Base-by-base conservation (phyloP, 2,888 invertebrate species). In the Sphinx pinastri region DNA sequence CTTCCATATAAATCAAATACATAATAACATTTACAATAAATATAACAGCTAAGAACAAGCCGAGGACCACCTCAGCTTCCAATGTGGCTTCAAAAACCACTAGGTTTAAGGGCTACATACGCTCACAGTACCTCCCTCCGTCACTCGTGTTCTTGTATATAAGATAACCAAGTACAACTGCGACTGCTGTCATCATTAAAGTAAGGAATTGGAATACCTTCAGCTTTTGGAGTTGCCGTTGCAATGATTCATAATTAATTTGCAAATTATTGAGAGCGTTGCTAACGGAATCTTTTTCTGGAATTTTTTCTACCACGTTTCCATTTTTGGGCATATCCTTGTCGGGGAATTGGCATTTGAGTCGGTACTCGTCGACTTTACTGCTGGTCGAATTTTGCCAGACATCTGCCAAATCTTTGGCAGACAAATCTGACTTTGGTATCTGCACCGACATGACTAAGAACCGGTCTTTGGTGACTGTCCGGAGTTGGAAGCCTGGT, bases 381-480 rank as follows among this genome's bases (percentile, higher is more conserved):
- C 94, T 95, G 10, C 94, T 92, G 0, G 94, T 93, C 0, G 94
- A 94, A 12, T 93, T 92, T 74, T 97, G 97, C 97, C 98, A 97
- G 70, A 98, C 88, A 12, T 97, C 97, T 0, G 95, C 84, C 10
- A 98, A 86, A 77, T 97, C 97, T 75, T 95, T 95, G 0, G 89
- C 81, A 0, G 95, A 91, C 60, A 95, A 78, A 73, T 95, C 95
- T 0, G 92, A 84, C 70, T 95, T 95, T 0, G 96, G 94, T 8
- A 96, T 92, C 54, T 96, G 95, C 76, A 97, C 95, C 52, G 97
- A 97, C 97, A 98, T 97, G 3, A 99, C 96, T 31, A 99, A 95
- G 87, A 99, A 99, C 87, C 98, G 97, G 84, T 99, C 98, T 83
- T 96, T 96, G 0, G 96, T 93, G 0, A 97, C 94, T 13, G 95